Evolutionary conservation across 2,113 vertebrate genomes (phyloP), one percentile per base, ranked within the genome.

Genomic region (Rhea americana): DNA sequence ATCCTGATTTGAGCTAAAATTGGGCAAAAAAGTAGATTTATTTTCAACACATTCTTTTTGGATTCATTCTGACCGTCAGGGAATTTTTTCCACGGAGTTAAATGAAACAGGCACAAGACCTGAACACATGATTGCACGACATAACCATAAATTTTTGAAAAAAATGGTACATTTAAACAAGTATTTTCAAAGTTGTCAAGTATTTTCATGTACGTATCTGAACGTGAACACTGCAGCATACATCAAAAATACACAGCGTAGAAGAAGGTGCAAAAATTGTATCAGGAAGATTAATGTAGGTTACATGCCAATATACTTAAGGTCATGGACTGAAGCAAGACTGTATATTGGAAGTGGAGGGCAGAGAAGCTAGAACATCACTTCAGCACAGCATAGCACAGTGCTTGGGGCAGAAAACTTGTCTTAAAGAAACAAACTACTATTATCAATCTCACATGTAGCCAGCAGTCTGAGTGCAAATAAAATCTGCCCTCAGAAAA

Each of bases 371-470:
- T 66, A 15, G 24, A 37, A 20, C 48, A 62, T 45, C 18, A 37
- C 4, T 55, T 41, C 1, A 3, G 10, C 6, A 72, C 13, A 48
- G 43, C 13, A 51, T 1, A 3, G 10, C 6, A 72, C 13, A 48
- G 43, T 11, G 22, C 25, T 30, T 30, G 55, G 55, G 28, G n/a
- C 25, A 58, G 25, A 65, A 65, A 78, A 61, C 19, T 25, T 81
- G 16, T 53, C 48, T 24, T 56, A 32, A 67, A 62, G 53, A 75
- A 45, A 5, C 0, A 25, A 26, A 82, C 21, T 85, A 5, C 48
- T 56, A 8, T 35, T 91, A 35, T 21, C 43, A 90, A 55, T 79
- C 85, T 78, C 41, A 84, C 11, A 48, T 0, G 0, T 30, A 62
- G 43, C 13, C 58, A 58, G 30, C 58, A 53, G 35, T 55, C 37